A percentile compares a stretch with the other conserved stretches of the same genome.
Conservation (phyloP, 2,888 invertebrate species). For the Axea sp. region DNA sequence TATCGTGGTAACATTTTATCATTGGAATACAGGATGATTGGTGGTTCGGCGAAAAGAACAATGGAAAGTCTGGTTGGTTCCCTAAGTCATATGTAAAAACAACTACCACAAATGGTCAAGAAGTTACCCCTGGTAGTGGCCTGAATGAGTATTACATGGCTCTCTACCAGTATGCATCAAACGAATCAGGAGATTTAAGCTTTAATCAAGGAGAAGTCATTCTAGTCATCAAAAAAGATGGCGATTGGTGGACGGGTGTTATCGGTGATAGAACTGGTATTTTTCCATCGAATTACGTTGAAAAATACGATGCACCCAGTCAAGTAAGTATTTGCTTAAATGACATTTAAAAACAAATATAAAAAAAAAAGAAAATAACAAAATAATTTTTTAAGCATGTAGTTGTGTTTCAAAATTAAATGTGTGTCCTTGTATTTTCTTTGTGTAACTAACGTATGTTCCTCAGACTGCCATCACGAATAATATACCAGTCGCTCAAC, state of each 20-base stretch:
- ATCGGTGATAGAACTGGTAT: conserved; percentile 92
- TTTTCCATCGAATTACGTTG: conserved; percentile 98
- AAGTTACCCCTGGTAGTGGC: conserved; percentile 71
- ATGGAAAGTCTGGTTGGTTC: conserved; percentile 82
- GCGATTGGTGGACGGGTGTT: conserved; percentile 97
- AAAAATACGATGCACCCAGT: conserved; percentile 82
- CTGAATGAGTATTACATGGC: conserved; percentile 90
- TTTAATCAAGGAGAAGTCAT: conserved; percentile 93
- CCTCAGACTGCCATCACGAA: conserved; percentile 36
- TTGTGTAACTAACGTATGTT: conserved; percentile 42
- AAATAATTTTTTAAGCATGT: too few species aligned
- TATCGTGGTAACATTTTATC: too few species aligned
- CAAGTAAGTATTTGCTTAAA: conserved; percentile 66
- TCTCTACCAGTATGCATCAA: conserved; percentile 93
- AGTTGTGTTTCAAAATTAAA: too few species aligned
- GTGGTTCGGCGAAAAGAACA: conserved; percentile 82
- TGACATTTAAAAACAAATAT: too few species aligned
- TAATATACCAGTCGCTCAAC: conserved; percentile 30
- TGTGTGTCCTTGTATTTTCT: conserved; percentile 12
- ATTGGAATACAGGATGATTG: conserved; percentile 81
- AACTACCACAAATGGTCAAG: conserved; percentile 65
- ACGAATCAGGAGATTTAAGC: conserved; percentile 93
- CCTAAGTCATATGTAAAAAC: conserved; percentile 82
- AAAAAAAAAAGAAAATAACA: too few species aligned
- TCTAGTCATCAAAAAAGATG: conserved; percentile 92